A percentile compares a stretch with the other conserved stretches of the same genome.
phyloP scores from a whole-genome alignment of 2,888 invertebrate genomes.

The Mythimna vitellina region DNA sequence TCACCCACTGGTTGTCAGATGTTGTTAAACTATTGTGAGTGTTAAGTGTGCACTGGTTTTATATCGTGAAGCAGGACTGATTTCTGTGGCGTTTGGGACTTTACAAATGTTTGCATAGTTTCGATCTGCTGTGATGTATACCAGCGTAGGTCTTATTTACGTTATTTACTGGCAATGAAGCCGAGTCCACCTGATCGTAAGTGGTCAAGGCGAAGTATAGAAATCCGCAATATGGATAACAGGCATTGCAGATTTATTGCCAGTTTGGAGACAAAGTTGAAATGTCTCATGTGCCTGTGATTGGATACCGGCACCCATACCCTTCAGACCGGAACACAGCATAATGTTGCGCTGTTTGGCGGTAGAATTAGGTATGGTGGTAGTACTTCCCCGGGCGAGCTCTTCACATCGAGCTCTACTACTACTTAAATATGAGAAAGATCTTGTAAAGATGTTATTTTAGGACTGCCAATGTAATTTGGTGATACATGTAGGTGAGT shows the following conservation, averaged over 20 bases:
- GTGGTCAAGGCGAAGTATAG: neutral
- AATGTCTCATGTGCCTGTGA: conserved; percentile 24
- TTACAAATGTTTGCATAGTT: neutral
- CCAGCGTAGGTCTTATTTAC: neutral
- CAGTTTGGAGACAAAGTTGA: conserved; percentile 7
- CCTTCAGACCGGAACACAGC: conserved; percentile 30
- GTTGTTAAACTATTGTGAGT: neutral
- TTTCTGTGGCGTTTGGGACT: neutral
- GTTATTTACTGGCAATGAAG: neutral
- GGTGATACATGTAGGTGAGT: neutral
- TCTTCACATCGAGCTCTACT: conserved; percentile 28
- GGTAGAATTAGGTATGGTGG: conserved; percentile 41
- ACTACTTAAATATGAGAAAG: neutral
- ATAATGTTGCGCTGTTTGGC: conserved; percentile 21
- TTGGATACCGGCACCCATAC: conserved; percentile 16
- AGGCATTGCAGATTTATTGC: neutral
- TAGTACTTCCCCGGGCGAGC: conserved; percentile 43
- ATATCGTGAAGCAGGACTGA: neutral
- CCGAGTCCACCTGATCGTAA: conserved; percentile 13
- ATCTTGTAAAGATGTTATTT: neutral
- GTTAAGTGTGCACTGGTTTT: neutral
- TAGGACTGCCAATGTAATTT: neutral
- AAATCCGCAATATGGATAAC: neutral
- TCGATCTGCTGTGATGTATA: neutral
- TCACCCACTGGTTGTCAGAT: neutral